Conservation (phyloP, 1,140 invertebrate genomes). For the Acyrthosiphon pisum region DNA sequence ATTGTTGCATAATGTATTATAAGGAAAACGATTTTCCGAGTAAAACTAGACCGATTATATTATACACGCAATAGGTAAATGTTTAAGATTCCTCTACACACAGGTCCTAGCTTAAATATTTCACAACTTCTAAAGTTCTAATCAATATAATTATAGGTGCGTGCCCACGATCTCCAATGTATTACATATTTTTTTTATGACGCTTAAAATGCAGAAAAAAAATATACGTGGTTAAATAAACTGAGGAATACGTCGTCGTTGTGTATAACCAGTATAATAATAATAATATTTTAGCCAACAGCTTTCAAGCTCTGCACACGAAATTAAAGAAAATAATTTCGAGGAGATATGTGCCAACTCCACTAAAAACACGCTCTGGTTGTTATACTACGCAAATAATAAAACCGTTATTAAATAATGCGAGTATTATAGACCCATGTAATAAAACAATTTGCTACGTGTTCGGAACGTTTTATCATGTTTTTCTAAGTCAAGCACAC, state of each 20-base stretch:
- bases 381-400: too few species aligned
- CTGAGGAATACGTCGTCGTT: background rate
- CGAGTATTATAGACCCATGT: too few species aligned
- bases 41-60: background rate
- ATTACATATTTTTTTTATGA: background rate
- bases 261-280: background rate
- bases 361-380: too few species aligned
- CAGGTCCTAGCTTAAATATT: background rate
- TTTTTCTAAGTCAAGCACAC: too few species aligned
- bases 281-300: too few species aligned
- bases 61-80: background rate
- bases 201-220: background rate
- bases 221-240: background rate
- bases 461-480: too few species aligned
- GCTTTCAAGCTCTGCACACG: too few species aligned
- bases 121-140: background rate
- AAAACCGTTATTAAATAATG: too few species aligned
- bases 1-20: background rate
- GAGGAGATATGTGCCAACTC: too few species aligned
- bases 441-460: too few species aligned
- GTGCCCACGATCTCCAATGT: background rate
- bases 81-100: background rate
- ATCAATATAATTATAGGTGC: background rate
- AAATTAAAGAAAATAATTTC: too few species aligned
- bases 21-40: too few species aligned